These are phyloP conservation scores for Hippocampus zosterae DNA, from an alignment of 2,113 vertebrate genomes.

Conservation along the genomic window DNA sequence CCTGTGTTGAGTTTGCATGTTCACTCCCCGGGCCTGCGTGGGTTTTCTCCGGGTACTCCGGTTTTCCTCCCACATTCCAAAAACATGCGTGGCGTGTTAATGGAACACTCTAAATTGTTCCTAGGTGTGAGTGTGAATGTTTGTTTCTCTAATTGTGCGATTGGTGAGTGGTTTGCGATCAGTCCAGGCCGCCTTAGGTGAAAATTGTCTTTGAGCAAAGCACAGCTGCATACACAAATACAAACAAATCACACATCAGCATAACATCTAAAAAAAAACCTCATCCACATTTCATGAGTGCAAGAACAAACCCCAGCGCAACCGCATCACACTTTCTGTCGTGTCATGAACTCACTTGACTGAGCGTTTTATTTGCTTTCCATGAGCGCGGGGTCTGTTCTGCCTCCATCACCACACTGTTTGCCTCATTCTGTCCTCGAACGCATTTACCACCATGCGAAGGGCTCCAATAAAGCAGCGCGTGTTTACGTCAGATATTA, in stretches of 20 bases:
- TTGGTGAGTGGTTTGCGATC: too few species aligned
- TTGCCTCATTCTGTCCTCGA: constrained; percentile 6
- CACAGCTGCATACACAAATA: not conserved
- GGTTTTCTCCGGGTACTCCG: too few species aligned
- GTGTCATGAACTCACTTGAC: not conserved
- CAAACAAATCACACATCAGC: not conserved
- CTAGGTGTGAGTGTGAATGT: too few species aligned
- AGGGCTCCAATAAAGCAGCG: not conserved
- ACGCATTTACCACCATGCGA: not conserved
- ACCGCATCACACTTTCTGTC: not conserved
- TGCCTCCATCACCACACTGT: not conserved
- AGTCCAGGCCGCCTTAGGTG: too few species aligned
- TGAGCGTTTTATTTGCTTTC: too few species aligned
- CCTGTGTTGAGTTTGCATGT: too few species aligned
- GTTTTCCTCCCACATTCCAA: too few species aligned
- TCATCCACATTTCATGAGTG: not conserved
- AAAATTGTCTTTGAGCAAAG: not conserved
- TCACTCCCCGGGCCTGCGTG: too few species aligned
- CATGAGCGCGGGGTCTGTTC: not conserved
- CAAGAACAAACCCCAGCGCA: not conserved
- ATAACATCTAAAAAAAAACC: not conserved
- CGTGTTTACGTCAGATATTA: constrained; percentile 5
- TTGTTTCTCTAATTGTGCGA: too few species aligned
- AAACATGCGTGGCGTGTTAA: too few species aligned
- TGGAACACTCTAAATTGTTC: too few species aligned